Conservation (phyloP, 2,888 invertebrate species). For the Philereme transversata region DNA sequence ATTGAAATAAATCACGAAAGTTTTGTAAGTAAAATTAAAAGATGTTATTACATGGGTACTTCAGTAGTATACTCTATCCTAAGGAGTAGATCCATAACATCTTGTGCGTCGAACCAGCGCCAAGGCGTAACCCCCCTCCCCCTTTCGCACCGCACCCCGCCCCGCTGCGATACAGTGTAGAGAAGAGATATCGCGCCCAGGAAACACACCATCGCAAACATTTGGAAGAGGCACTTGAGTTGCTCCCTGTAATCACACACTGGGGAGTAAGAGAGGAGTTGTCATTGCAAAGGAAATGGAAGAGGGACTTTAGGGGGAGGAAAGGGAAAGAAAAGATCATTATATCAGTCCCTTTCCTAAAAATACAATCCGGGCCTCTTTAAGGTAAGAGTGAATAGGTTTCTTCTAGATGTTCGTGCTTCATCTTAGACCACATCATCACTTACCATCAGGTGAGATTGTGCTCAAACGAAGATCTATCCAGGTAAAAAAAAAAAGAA, state of each 20-base stretch:
- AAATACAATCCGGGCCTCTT: too few relatives aligned
- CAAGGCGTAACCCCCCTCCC: slow-evolving; percentile 56
- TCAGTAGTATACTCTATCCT: slow-evolving; percentile 74
- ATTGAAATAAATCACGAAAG: too few relatives aligned
- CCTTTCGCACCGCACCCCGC: slow-evolving; percentile 33
- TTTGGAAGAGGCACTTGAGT: slow-evolving; percentile 69
- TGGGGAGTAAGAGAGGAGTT: slow-evolving; percentile 50
- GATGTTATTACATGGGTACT: slow-evolving; percentile 66
- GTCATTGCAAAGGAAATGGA: slow-evolving; percentile 19
- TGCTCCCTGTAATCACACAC: slow-evolving; percentile 72
- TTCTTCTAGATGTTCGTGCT: too few relatives aligned
- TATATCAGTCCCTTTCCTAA: too few relatives aligned
- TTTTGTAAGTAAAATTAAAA: too few relatives aligned
- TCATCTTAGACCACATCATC: too few relatives aligned
- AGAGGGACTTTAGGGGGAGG: too few relatives aligned
- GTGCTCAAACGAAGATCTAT: too few relatives aligned
- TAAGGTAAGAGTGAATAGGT: too few relatives aligned
- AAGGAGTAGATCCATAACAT: slow-evolving; percentile 67
- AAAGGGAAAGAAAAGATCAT: too few relatives aligned
- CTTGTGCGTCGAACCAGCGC: slow-evolving; percentile 70
- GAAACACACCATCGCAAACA: slow-evolving; percentile 74
- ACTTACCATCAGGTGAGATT: too few relatives aligned
- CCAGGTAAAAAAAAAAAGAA: too few relatives aligned
- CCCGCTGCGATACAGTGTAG: slow-evolving; percentile 54
- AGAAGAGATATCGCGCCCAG: slow-evolving; percentile 58